A percentile compares a stretch with the other conserved stretches of the same genome.
phyloP scores from a whole-genome alignment of 1,140 invertebrate species.

The Tribolium madens region DNA sequence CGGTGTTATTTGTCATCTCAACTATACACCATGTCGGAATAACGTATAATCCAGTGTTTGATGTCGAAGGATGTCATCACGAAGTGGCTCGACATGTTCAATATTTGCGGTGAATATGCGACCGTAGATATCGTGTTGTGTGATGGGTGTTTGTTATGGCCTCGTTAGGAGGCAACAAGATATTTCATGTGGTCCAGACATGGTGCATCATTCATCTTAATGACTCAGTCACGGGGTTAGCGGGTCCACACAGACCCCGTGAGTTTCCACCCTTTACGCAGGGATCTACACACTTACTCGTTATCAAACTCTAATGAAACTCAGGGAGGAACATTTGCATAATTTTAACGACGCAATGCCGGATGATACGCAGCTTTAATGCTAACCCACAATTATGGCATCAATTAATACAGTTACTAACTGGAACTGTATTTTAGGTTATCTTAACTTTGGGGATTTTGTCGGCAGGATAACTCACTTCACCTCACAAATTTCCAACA shows the following conservation, averaged over 20 bases:
- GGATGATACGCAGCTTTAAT: constrained; percentile 26
- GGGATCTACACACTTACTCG: constrained; percentile 24
- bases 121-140: background rate
- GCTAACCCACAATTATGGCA: constrained; percentile 30
- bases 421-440: constrained; percentile 7
- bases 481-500: too few relatives aligned
- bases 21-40: constrained; percentile 9
- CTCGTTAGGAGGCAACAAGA: constrained; percentile 33
- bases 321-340: constrained; percentile 40
- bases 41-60: constrained; percentile 23
- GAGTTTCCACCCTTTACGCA: constrained; percentile 13
- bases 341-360: constrained; percentile 37
- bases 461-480: background rate
- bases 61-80: constrained; percentile 25
- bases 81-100: constrained; percentile 20
- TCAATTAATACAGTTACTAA: constrained; percentile 28
- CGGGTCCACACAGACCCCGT: constrained; percentile 23
- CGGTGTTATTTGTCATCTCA: constrained; percentile 26
- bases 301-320: constrained; percentile 43
- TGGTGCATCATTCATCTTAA: constrained; percentile 30
- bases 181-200: constrained; percentile 22
- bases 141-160: constrained; percentile 18
- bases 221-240: constrained; percentile 28
- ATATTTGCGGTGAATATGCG: constrained; percentile 22
- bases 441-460: background rate